Conservation (phyloP, 2,113 vertebrate genomes). For the Spea bombifrons region DNA sequence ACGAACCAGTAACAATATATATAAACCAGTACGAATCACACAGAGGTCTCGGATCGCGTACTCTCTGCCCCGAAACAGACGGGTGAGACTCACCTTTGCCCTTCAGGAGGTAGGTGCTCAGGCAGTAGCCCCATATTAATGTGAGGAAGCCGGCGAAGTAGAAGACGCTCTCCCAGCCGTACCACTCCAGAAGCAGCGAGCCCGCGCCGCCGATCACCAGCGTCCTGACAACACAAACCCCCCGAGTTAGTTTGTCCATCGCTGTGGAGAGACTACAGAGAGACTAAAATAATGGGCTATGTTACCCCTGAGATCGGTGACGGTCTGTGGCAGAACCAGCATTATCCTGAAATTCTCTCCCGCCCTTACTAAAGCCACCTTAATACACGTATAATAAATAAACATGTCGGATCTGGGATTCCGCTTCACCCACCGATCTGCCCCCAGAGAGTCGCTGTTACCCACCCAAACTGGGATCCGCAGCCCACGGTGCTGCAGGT, state of each 20-base stretch:
- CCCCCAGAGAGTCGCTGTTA: slow-evolving; percentile 45
- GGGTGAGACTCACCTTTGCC: slow-evolving; percentile 69
- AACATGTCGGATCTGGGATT: rapidly evolving
- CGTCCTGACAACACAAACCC: slow-evolving; percentile 62
- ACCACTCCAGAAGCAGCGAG: slow-evolving; percentile 86
- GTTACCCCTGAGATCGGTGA: no score
- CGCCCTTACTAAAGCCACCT: no score
- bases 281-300: no score
- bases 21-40: no score
- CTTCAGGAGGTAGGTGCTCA: slow-evolving; percentile 85
- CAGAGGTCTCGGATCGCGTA: no score
- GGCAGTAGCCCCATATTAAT: slow-evolving; percentile 85
- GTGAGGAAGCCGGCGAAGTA: slow-evolving; percentile 85
- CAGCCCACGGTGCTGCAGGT: slow-evolving; percentile 89
- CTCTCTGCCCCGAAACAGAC: neutral
- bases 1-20: no score
- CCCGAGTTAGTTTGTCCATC: no score
- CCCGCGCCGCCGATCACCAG: slow-evolving; percentile 84
- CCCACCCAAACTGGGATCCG: slow-evolving; percentile 93
- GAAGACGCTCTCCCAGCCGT: slow-evolving; percentile 90
- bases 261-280: no score
- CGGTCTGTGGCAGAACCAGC: no score
- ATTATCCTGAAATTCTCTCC: no score
- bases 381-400: slow-evolving; percentile 12
- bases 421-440: neutral